Evolutionary conservation across 2,797 vertebrate species (phyloP), one percentile per base, ranked within the genome.

Genomic region (Spizella passerina): DNA sequence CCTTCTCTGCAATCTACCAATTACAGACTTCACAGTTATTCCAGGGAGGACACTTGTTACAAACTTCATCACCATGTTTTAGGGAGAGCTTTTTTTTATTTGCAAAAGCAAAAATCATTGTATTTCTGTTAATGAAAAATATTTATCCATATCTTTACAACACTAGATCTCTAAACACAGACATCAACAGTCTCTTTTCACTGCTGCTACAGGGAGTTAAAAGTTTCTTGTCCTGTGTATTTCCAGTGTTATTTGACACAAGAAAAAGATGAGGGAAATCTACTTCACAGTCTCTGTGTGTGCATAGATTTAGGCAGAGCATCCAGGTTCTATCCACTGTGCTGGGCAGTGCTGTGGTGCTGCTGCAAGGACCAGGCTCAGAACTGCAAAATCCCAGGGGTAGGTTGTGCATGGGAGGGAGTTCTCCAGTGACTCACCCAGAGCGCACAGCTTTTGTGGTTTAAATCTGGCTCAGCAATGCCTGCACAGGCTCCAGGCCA

Each of bases 381-480:
- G 61, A 78, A 16, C 7, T n/a, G 27, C 57, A 36, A 39, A 77
- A 68, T 7, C 14, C 38, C 80, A 72, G 53, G 50, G 34, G 82
- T 0, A 34, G 63, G 22, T 8, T 34, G 10, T 18, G 50, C 46
- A 46, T 20, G 29, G 71, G n/a, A 77, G 55, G 55, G 60, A 64
- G 46, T 21, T 20, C 63, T 76, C 8, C 30, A 1, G 63, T 29
- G 80, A 57, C 70, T 90, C 64, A 66, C n/a, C n/a, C 0, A 0
- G 69, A 66, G 53, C 9, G 86, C 44, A 4, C 1, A 14, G 79
- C 3, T 94, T 69, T 5, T 49, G 56, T 14, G 82, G 60, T 36
- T 84, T 61, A 49, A 94, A 90, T 52, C 39, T 73, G 68, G 71
- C 81, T 93, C 81, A 87, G 91, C 70, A 86, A 5, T 14, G 77